Conservation (phyloP, 2,113 vertebrate species). For the Eira barbara region DNA sequence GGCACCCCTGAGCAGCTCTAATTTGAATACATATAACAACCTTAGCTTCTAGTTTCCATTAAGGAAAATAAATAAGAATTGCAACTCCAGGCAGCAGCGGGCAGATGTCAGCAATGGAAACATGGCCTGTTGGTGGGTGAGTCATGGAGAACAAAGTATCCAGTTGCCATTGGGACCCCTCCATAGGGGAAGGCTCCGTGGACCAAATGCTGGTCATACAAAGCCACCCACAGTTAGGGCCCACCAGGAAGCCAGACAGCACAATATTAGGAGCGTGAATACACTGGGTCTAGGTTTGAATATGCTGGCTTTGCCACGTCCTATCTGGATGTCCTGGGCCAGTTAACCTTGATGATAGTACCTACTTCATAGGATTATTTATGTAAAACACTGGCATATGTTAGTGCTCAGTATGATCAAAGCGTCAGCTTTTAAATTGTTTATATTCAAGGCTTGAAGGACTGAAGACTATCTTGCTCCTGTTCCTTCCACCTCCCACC, state of each 20-base stretch:
- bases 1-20: neutral
- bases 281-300: neutral
- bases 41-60: slow-evolving; percentile 20
- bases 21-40: neutral
- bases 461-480: neutral
- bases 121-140: neutral
- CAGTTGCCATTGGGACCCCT: neutral
- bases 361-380: neutral
- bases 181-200: neutral
- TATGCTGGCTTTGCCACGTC: neutral
- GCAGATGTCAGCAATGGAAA: neutral
- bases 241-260: neutral
- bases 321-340: neutral
- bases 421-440: neutral
- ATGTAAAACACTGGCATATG: neutral
- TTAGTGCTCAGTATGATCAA: neutral
- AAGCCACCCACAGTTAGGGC: neutral
- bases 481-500: neutral
- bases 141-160: neutral
- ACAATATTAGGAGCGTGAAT: neutral
- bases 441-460: neutral
- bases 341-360: neutral
- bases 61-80: slow-evolving; percentile 14
- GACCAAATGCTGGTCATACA: neutral
- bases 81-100: neutral